These are phyloP conservation scores for Paramormyrops hopkinsi DNA, from an alignment of 2,797 vertebrate genomes.

Conservation along the genomic window DNA sequence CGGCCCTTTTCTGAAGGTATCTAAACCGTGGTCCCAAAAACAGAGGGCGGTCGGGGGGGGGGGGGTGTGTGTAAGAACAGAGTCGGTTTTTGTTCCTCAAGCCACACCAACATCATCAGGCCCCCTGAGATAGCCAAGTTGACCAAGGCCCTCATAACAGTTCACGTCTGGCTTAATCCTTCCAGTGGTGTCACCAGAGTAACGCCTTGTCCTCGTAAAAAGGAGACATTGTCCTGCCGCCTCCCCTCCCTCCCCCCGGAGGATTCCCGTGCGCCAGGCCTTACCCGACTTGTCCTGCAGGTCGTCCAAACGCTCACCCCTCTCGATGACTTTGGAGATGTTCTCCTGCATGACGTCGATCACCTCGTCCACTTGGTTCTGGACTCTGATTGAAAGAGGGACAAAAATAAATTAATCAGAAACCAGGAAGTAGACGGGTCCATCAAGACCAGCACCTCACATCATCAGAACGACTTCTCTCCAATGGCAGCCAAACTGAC, in stretches of 20 bases:
- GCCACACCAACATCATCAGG: not conserved
- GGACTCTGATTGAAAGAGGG: constrained; percentile 66
- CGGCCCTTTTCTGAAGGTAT: not conserved
- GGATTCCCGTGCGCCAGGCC: not conserved
- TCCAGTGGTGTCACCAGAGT: not conserved
- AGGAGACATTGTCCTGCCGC: not conserved
- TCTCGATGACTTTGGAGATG: constrained; percentile 97
- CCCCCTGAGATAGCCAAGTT: not conserved
- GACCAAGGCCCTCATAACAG: not conserved
- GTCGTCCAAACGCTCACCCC: constrained; percentile 91
- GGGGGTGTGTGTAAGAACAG: not conserved
- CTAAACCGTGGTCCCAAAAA: not conserved
- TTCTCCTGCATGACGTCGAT: constrained; percentile 99
- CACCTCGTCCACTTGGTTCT: constrained; percentile 97
- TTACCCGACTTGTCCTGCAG: constrained; percentile 97
- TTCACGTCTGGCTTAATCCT: not conserved
- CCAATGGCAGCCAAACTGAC: not conserved
- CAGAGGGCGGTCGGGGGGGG: not conserved
- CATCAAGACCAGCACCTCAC: not conserved
- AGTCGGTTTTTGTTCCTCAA: not conserved
- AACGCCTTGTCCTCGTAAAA: not conserved
- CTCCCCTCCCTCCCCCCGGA: not conserved
- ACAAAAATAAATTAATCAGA: not conserved
- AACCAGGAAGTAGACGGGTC: not conserved
- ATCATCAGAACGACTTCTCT: not conserved